Conservation (phyloP, 2,888 invertebrate genomes). For the Antheraea yamamai region DNA sequence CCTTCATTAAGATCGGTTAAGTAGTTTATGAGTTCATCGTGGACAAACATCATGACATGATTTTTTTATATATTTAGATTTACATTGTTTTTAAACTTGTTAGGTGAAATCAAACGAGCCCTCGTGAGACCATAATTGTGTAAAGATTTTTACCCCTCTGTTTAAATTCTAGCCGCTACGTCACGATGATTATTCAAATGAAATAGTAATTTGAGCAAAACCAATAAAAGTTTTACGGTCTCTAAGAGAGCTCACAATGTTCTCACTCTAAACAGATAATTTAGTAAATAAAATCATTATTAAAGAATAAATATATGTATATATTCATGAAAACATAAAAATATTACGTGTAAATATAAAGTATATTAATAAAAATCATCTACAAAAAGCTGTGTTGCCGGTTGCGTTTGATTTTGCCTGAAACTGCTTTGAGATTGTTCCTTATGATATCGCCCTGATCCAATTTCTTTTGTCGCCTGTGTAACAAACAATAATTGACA, state of each 20-base stretch:
- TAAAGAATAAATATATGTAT: constrained; percentile 14
- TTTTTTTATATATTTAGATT: too few relatives aligned
- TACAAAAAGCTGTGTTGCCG: constrained; percentile 40
- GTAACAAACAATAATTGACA: constrained; percentile 11
- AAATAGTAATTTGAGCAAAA: neutral
- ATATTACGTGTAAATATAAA: constrained; percentile 18
- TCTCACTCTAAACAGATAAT: neutral
- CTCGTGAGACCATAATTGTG: too few relatives aligned
- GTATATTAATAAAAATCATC: constrained; percentile 18
- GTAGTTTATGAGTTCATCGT: too few relatives aligned
- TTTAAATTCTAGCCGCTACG: neutral
- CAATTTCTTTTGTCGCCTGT: constrained; percentile 51
- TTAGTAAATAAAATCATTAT: neutral
- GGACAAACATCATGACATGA: too few relatives aligned
- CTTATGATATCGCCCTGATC: constrained; percentile 51
- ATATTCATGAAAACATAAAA: constrained; percentile 10
- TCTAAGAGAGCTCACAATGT: neutral
- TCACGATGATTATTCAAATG: neutral
- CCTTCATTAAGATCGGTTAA: too few relatives aligned
- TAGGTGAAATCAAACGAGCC: too few relatives aligned
- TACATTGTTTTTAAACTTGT: too few relatives aligned
- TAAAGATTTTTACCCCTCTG: too few relatives aligned
- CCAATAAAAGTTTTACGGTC: neutral
- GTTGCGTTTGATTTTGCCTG: constrained; percentile 33
- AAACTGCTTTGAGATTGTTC: constrained; percentile 34